Conservation (phyloP, 2,888 invertebrate genomes). For the Drosophila mimetica region DNA sequence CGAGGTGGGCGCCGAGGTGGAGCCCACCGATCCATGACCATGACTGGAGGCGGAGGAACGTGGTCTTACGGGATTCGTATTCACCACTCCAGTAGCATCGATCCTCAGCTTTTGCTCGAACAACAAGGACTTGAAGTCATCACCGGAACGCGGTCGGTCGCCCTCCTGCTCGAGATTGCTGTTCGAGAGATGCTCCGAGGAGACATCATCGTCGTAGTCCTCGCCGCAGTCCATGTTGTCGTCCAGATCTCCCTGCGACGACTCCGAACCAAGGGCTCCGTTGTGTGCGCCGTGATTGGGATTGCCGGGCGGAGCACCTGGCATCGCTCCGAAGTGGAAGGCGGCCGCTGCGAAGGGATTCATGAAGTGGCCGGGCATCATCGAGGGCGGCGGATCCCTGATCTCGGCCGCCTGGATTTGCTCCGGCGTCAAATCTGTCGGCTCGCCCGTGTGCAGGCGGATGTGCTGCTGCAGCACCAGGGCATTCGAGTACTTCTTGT, state of each 20-base stretch:
- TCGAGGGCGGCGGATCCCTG: constrained; percentile 89
- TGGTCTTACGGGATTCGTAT: constrained; percentile 67
- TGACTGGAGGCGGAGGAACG: constrained; percentile 73
- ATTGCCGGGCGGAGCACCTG: constrained; percentile 37
- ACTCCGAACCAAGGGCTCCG: constrained; percentile 83
- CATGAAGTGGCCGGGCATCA: constrained; percentile 84
- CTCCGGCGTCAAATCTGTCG: constrained; percentile 92
- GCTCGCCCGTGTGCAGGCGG: constrained; percentile 95
- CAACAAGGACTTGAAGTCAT: constrained; percentile 83
- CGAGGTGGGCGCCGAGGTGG: constrained; percentile 79
- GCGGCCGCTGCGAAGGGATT: constrained; percentile 84
- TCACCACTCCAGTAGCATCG: constrained; percentile 79
- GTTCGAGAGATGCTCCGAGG: constrained; percentile 83
- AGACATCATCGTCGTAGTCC: constrained; percentile 83
- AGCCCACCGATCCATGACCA: constrained; percentile 72
- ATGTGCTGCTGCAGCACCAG: constrained; percentile 98
- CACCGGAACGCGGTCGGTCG: constrained; percentile 81
- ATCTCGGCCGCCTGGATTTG: constrained; percentile 95
- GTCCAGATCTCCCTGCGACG: constrained; percentile 84
- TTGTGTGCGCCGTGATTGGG: constrained; percentile 68
- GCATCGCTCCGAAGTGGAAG: constrained; percentile 83
- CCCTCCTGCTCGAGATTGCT: constrained; percentile 75
- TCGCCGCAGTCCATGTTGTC: constrained; percentile 84
- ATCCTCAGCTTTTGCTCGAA: constrained; percentile 84
- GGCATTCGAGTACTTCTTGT: constrained; percentile 98